phyloP scores from a whole-genome alignment of 2,797 vertebrate species.

The Tapirus indicus region DNA sequence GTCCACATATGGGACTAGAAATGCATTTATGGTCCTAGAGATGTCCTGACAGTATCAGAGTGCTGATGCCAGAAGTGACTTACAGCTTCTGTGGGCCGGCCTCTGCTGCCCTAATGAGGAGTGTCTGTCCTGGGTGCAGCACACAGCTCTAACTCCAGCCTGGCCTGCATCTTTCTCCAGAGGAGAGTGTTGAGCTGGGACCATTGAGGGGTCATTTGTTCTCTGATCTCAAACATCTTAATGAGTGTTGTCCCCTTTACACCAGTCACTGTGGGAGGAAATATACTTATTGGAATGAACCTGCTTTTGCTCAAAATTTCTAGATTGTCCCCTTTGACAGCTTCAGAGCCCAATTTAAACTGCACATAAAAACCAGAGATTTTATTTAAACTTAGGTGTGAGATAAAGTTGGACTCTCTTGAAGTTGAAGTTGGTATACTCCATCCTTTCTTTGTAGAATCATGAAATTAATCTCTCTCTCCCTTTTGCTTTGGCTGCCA shows the following conservation, averaged over 20 bases:
- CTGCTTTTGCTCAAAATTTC: background rate
- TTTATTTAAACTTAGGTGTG: background rate
- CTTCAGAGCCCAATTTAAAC: background rate
- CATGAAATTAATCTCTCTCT: background rate
- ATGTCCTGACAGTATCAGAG: too few relatives aligned
- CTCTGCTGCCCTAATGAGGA: background rate
- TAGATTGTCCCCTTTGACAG: background rate
- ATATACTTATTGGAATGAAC: background rate
- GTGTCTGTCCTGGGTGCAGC: rapidly evolving
- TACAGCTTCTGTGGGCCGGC: background rate
- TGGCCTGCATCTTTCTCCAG: too few relatives aligned
- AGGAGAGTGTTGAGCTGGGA: too few relatives aligned
- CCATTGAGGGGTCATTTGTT: background rate
- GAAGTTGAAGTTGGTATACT: background rate
- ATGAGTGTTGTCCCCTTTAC: background rate
- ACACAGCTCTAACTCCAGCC: background rate
- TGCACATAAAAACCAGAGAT: background rate
- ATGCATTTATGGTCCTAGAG: background rate
- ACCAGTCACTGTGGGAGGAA: background rate
- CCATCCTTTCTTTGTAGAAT: background rate
- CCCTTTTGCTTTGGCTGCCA: background rate
- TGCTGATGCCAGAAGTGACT: background rate
- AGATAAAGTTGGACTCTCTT: background rate
- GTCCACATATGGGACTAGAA: background rate
- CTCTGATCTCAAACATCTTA: background rate